Conservation (phyloP, 2,797 vertebrate genomes). For the Buphagus erythrorhynchus region DNA sequence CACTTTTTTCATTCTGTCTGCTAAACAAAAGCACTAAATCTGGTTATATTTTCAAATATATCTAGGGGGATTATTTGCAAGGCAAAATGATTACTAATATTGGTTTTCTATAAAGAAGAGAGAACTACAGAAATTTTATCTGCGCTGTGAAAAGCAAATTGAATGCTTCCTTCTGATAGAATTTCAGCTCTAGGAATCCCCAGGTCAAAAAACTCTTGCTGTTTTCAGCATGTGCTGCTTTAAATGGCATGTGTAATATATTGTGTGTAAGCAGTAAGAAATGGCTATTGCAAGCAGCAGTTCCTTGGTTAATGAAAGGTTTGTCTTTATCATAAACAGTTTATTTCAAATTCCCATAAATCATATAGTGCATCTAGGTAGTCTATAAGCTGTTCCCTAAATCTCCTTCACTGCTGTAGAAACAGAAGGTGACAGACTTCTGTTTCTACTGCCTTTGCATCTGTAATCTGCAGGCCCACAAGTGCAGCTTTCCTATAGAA, state of each 20-base stretch:
- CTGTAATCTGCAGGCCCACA: not conserved
- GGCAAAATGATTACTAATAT: not conserved
- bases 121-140: not conserved
- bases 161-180: not conserved
- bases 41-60: not conserved
- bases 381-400: not conserved
- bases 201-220: not conserved
- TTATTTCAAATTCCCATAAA: not conserved
- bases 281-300: not conserved
- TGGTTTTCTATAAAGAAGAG: not conserved
- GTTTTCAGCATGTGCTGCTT: not conserved
- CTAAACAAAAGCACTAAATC: not conserved
- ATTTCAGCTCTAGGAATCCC: not conserved
- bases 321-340: not conserved
- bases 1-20: not conserved
- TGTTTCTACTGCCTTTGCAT: not conserved
- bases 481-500: not conserved
- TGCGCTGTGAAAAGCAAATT: not conserved
- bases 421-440: not conserved
- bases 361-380: not conserved
- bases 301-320: not conserved
- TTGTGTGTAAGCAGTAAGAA: not conserved
- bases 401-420: not conserved
- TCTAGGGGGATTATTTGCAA: not conserved
- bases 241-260: not conserved